Conservation (phyloP, 2,113 vertebrate species). For the Brachyhypopomus gauderio region DNA sequence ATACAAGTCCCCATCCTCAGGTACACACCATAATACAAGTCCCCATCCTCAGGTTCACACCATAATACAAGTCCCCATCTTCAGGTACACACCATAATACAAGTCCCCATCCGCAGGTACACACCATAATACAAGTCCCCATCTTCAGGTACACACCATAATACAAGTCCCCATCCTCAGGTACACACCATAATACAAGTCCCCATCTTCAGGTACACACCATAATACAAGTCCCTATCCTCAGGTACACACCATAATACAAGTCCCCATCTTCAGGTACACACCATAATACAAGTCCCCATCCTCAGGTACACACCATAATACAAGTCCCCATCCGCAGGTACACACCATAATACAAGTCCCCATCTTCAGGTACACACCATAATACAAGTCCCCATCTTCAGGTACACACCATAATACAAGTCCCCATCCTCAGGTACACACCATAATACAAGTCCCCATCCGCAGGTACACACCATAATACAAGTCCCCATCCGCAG, state of each 20-base stretch:
- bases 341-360: slow-evolving; percentile 59
- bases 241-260: slow-evolving; percentile 60
- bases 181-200: slow-evolving; percentile 59
- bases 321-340: slow-evolving; percentile 51
- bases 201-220: slow-evolving; percentile 57
- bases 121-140: slow-evolving; percentile 55
- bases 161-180: slow-evolving; percentile 51
- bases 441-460: slow-evolving; percentile 55
- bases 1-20: slow-evolving; percentile 51
- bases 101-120: slow-evolving; percentile 55
- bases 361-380: slow-evolving; percentile 57
- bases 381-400: slow-evolving; percentile 52
- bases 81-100: slow-evolving; percentile 60
- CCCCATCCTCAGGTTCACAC: slow-evolving; percentile 57
- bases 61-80: slow-evolving; percentile 52
- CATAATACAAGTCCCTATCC: slow-evolving; percentile 52
- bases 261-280: slow-evolving; percentile 55
- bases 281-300: slow-evolving; percentile 55
- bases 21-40: slow-evolving; percentile 59
- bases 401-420: slow-evolving; percentile 60
- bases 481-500: slow-evolving; percentile 51
- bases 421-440: slow-evolving; percentile 55
- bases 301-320: slow-evolving; percentile 59
- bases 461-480: slow-evolving; percentile 59
- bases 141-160: slow-evolving; percentile 59